These are phyloP conservation scores for Himalopsyche phryganea DNA, from an alignment of 1,140 invertebrate genomes.

Conservation along the genomic window DNA sequence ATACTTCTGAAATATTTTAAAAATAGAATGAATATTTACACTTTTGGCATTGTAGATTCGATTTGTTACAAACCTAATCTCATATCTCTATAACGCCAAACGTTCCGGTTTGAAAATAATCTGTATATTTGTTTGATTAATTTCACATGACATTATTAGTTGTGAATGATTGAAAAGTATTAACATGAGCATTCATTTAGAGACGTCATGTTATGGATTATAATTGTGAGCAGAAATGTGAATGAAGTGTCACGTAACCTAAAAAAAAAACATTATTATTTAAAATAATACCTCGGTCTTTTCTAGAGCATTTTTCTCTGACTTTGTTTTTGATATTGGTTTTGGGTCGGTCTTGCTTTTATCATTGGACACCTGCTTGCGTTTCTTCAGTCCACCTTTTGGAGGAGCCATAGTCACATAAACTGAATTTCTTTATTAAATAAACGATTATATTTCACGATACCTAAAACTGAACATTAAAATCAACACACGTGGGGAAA, in stretches of 20 bases:
- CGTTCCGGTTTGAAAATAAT: not conserved
- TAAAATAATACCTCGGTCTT: not conserved
- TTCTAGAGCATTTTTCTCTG: not conserved
- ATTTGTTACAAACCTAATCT: not conserved
- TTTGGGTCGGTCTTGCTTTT: constrained; percentile 5
- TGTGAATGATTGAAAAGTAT: too few species aligned
- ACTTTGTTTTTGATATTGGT: constrained; percentile 2
- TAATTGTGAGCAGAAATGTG: too few species aligned
- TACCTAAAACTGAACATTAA: not conserved
- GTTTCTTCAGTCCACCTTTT: constrained; percentile 16
- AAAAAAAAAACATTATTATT: constrained; percentile 2
- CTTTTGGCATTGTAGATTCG: not conserved
- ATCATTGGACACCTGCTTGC: constrained; percentile 3
- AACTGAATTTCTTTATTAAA: not conserved
- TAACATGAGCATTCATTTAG: too few species aligned
- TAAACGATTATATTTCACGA: not conserved
- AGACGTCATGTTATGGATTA: too few species aligned
- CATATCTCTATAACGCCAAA: not conserved
- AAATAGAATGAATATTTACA: not conserved
- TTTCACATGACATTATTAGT: not conserved
- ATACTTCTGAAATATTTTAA: constrained; percentile 12
- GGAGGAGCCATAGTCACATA: constrained; percentile 9
- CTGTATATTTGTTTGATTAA: not conserved
- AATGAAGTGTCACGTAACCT: constrained; percentile 7
- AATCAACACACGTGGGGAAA: constrained; percentile 12